Evolutionary conservation across 2,888 invertebrate species (phyloP), one percentile per base, ranked within the genome.

Genomic region (Tethea ocularis): DNA sequence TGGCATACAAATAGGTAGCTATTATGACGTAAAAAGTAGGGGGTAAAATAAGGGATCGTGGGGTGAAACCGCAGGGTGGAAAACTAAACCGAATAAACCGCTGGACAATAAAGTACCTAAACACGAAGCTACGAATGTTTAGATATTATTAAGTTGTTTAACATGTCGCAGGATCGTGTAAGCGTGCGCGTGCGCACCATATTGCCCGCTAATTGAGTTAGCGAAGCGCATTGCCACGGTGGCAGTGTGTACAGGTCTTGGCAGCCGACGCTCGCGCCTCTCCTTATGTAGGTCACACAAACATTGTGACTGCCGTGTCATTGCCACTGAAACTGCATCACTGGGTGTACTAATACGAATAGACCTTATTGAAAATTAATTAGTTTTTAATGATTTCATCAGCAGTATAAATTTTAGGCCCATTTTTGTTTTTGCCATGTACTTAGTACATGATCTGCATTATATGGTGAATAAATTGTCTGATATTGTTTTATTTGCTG

Each of bases 201-300:
- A 71, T 61, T 58, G 74, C 72, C 67, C 59, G 74, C 71, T 83
- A 79, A 80, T 82, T 81, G 80, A 82, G 78, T 83, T 80, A 83
- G 74, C 71, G 69, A 61, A 54, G 46, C 17, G 46, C 46, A 46
- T 17, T 46, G 38, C 10, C 33, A 33, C 33, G 33, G 29, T 11
- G 8, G 33, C 33, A 33, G 20, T 46, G 46, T 20, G 1, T 20
- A 20, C 46, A 20, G 57, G 62, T 65, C 55, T 72, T 72, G 76
- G 75, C 76, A 71, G 46, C 20, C 61, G 38, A 57, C 64, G 63
- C 64, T 64, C 59, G 61, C 61, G 61, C 64, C 58, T 38, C 57
- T 56, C 57, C 33, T 33, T 75, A 77, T 82, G 64, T 82, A 78
- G 82, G 83, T 81, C 83, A 68, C 51, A 65, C 61, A 61, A 61